phyloP scores from a whole-genome alignment of 2,113 vertebrate genomes.

The Geococcyx californianus region DNA sequence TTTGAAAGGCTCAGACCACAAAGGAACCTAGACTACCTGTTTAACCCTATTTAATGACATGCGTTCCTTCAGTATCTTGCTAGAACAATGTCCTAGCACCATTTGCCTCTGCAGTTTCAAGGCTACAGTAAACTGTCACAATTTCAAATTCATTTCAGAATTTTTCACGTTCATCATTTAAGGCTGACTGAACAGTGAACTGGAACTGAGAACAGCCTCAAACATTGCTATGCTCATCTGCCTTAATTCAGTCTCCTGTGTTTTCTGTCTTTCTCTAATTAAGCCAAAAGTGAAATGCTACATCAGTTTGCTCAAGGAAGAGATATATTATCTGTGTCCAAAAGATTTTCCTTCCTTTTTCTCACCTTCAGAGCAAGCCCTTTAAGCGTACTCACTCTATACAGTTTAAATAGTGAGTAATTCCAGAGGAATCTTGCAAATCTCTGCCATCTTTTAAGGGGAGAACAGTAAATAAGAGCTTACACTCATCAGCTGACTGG shows the following conservation, averaged over 20 bases:
- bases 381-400: neutral
- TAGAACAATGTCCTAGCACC: neutral
- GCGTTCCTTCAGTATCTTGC: neutral
- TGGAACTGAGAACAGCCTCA: neutral
- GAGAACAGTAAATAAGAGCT: neutral
- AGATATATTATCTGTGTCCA: neutral
- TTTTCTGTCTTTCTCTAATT: neutral
- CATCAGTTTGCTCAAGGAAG: neutral
- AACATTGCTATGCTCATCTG: neutral
- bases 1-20: neutral
- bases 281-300: neutral
- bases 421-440: neutral
- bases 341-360: neutral
- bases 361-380: neutral
- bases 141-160: neutral
- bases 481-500: neutral
- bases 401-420: neutral
- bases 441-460: neutral
- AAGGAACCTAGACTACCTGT: neutral
- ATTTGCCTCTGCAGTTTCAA: neutral
- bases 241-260: neutral
- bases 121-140: neutral
- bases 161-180: neutral
- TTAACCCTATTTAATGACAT: neutral
- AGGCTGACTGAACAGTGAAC: neutral